Conservation (phyloP, 2,113 vertebrate genomes). For the Dromiciops gliroides region DNA sequence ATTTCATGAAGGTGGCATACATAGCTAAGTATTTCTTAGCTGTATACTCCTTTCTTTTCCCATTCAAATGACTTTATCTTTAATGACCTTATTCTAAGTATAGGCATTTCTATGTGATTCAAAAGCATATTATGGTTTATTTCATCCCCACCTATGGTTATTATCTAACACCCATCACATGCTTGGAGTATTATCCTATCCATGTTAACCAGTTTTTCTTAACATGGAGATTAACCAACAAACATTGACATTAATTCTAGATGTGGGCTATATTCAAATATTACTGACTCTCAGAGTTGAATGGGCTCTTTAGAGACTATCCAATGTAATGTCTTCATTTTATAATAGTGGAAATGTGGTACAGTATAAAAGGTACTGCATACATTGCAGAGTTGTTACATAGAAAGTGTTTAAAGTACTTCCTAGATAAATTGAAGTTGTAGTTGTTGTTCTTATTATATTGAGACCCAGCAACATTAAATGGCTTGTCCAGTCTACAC, state of each 20-base stretch:
- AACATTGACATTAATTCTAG: not conserved
- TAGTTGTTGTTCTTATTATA: not conserved
- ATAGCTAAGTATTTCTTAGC: not conserved
- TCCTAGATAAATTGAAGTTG: not conserved
- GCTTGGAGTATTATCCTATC: not conserved
- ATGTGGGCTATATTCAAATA: not conserved
- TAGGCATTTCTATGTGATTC: not conserved
- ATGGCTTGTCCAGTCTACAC: not conserved
- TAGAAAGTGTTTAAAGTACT: not conserved
- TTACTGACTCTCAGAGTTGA: not conserved
- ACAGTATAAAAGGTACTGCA: not conserved
- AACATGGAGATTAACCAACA: not conserved
- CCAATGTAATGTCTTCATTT: not conserved
- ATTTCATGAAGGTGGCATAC: not conserved
- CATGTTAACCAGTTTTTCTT: not conserved
- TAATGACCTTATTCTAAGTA: not conserved
- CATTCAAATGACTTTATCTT: not conserved
- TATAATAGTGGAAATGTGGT: not conserved
- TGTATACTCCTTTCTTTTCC: not conserved
- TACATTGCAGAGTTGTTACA: no score
- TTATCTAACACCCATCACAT: not conserved
- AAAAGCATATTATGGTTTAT: not conserved
- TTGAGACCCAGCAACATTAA: not conserved
- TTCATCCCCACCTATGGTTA: not conserved
- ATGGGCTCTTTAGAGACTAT: not conserved